Evolutionary conservation across 35 echinoderm and acorn worm species (phyloP).

Genomic region (Hemicentrotus pulcherrimus): DNA sequence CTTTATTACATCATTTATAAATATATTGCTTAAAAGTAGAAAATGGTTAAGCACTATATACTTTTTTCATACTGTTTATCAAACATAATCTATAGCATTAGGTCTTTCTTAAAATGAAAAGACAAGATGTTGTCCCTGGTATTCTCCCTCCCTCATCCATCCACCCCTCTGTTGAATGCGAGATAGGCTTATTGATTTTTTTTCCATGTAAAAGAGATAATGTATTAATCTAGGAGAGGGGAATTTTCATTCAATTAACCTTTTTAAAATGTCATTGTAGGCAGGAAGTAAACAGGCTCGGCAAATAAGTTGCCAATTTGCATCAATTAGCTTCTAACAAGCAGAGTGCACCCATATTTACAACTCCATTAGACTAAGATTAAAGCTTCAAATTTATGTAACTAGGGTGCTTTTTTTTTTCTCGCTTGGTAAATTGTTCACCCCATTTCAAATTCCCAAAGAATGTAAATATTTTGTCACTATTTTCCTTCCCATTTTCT

Average conservation of each 20-base stretch:
- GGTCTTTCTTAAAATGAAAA: too few relatives aligned
- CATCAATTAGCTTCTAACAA: not conserved
- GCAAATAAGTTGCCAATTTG: slow-evolving; percentile 18
- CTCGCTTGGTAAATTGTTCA: not conserved
- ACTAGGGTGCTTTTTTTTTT: not conserved
- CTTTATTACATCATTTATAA: too few relatives aligned
- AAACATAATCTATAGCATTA: too few relatives aligned
- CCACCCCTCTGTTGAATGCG: not conserved
- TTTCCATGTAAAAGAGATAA: not conserved
- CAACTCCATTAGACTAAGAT: not conserved
- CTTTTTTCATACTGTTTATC: too few relatives aligned
- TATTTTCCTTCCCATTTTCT: too few relatives aligned
- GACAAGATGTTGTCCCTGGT: not conserved
- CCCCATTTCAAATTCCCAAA: not conserved
- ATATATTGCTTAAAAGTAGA: too few relatives aligned
- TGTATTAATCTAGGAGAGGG: not conserved
- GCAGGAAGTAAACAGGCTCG: not conserved
- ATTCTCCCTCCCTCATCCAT: not conserved
- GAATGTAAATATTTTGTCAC: too few relatives aligned
- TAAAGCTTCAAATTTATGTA: not conserved
- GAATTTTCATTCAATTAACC: slow-evolving; percentile 6
- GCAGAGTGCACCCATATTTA: slow-evolving; percentile 9
- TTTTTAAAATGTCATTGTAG: not conserved
- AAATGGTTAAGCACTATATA: too few relatives aligned
- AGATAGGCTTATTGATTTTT: not conserved